Conservation (phyloP, 2,888 invertebrate species). For the Coremacera marginata region DNA sequence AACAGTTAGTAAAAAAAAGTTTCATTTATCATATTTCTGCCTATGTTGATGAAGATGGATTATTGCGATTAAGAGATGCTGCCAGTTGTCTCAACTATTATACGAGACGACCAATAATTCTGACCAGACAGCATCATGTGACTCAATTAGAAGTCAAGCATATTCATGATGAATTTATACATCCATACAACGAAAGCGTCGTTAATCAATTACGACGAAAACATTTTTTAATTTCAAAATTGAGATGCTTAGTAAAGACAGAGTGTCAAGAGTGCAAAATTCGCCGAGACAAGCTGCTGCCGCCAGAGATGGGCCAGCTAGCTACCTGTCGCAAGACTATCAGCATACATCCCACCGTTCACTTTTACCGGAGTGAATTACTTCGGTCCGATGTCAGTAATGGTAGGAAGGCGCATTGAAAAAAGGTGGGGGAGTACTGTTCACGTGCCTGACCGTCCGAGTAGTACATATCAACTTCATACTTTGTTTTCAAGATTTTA, state of each 20-base stretch:
- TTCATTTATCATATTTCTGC: slow-evolving; percentile 7
- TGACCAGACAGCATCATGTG: slow-evolving; percentile 1
- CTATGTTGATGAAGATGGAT: not conserved
- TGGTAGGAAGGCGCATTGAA: slow-evolving; percentile 34
- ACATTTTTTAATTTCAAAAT: too few species aligned
- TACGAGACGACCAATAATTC: not conserved
- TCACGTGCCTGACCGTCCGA: slow-evolving; percentile 43
- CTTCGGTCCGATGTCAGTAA: slow-evolving; percentile 41
- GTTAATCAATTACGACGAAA: too few species aligned
- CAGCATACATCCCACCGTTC: slow-evolving; percentile 40
- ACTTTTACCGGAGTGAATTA: slow-evolving; percentile 46
- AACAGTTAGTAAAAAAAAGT: too few species aligned
- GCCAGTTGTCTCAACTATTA: too few species aligned
- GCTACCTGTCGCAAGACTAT: slow-evolving; percentile 24
- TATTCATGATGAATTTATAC: slow-evolving; percentile 25
- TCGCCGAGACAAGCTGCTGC: slow-evolving; percentile 19
- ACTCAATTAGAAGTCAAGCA: slow-evolving; percentile 15
- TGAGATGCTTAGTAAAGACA: too few species aligned
- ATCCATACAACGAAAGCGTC: too few species aligned
- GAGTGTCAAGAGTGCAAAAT: slow-evolving; percentile 37
- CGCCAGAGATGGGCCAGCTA: slow-evolving; percentile 45
- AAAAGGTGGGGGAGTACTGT: slow-evolving; percentile 42
- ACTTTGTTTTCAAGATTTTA: too few species aligned
- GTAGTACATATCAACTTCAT: slow-evolving; percentile 44
- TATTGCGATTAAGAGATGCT: not conserved